These are phyloP conservation scores for Apogon hyalosoma DNA, from an alignment of 2,797 vertebrate genomes.

Conservation along the genomic window DNA sequence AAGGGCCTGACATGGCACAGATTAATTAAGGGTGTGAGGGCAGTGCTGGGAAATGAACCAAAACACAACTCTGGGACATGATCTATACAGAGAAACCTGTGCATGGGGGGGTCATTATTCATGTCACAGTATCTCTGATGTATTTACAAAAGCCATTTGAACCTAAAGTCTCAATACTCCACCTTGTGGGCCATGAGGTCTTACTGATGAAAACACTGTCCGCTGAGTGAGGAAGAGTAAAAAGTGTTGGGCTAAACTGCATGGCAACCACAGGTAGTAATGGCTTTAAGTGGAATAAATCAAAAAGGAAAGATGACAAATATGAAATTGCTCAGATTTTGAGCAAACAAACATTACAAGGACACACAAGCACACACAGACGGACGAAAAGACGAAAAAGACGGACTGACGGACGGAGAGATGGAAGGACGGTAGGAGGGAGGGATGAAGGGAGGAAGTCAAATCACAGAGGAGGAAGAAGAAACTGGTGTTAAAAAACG, in stretches of 20 bases:
- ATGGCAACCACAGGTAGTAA: constrained; percentile 69
- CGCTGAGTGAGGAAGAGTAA: constrained; percentile 37
- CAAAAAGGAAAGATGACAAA: constrained; percentile 51
- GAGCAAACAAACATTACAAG: constrained; percentile 66
- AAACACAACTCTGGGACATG: constrained; percentile 53
- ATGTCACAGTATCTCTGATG: constrained; percentile 73
- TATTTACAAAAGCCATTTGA: constrained; percentile 67
- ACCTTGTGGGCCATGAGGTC: constrained; percentile 19
- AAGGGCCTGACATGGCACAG: constrained; percentile 59
- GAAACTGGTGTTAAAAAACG: constrained; percentile 44
- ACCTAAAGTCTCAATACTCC: constrained; percentile 38
- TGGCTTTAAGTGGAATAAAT: constrained; percentile 63
- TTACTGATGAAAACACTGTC: constrained; percentile 34
- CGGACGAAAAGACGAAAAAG: constrained; percentile 63
- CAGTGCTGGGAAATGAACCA: constrained; percentile 44
- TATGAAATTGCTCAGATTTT: constrained; percentile 61
- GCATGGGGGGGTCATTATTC: constrained; percentile 56
- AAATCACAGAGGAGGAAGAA: constrained; percentile 75
- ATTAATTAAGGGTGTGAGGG: constrained; percentile 40
- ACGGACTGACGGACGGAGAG: constrained; percentile 65
- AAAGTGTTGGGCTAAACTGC: constrained; percentile 41
- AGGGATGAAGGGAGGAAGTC: constrained; percentile 65
- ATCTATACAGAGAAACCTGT: constrained; percentile 61
- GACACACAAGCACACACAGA: constrained; percentile 71
- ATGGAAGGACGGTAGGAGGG: constrained; percentile 58